A percentile compares a stretch with the other conserved stretches of the same genome.
Evolutionary conservation across 2,888 invertebrate genomes (phyloP).

Genomic region (Tachina lurida): DNA sequence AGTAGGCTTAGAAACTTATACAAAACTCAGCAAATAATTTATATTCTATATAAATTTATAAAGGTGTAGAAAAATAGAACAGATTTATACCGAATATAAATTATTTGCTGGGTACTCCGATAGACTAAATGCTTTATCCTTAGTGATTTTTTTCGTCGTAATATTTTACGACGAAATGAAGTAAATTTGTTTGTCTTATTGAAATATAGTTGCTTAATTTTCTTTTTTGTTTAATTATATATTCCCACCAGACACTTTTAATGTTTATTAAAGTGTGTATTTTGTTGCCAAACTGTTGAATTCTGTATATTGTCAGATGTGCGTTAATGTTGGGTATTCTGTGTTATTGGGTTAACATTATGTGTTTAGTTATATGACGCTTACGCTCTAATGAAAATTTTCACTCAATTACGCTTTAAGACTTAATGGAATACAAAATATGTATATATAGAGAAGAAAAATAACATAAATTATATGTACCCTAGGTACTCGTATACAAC

Average conservation of each 20-base stretch:
- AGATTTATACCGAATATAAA: no score
- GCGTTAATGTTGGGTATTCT: conserved; percentile 31
- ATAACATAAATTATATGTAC: conserved; percentile 27
- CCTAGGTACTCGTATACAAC: neutral
- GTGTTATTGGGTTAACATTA: conserved; percentile 51
- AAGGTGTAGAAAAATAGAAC: no score
- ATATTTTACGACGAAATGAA: neutral
- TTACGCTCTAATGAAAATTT: conserved; percentile 78
- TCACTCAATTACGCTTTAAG: conserved; percentile 81
- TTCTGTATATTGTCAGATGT: neutral
- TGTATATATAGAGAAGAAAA: neutral
- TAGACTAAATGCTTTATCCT: no score
- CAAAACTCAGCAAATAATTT: no score
- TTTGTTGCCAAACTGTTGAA: conserved; percentile 17
- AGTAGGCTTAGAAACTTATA: no score
- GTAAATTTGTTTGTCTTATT: neutral
- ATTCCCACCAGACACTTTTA: neutral
- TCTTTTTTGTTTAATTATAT: neutral
- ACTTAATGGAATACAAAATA: conserved; percentile 76
- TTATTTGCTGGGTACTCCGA: no score
- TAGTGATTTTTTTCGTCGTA: neutral
- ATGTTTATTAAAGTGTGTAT: conserved; percentile 3
- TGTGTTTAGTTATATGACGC: conserved; percentile 66
- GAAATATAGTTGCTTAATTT: neutral
- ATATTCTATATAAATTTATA: no score